A percentile compares a stretch with the other conserved stretches of the same genome.
phyloP scores from a whole-genome alignment of 2,888 invertebrate genomes.

The Archips xylosteana region DNA sequence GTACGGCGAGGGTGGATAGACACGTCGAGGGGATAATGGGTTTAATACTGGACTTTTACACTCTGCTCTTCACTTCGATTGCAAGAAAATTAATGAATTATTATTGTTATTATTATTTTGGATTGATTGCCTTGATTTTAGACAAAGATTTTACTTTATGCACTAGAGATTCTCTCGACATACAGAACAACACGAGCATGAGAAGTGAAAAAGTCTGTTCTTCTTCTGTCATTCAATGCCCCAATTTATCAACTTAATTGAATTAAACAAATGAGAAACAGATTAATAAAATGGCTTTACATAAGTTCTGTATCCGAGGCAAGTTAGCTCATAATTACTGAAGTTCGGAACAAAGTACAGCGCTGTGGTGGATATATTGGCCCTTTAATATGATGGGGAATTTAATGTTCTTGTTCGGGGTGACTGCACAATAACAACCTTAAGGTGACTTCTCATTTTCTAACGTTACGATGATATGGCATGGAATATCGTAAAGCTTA shows the following conservation, averaged over 20 bases:
- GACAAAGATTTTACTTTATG: too few relatives aligned
- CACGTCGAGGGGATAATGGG: too few relatives aligned
- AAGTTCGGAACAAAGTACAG: slow-evolving; percentile 33
- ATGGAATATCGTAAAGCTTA: too few relatives aligned
- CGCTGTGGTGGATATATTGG: slow-evolving; percentile 30
- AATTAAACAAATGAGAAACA: slow-evolving; percentile 9
- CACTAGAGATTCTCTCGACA: too few relatives aligned
- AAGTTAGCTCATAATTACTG: slow-evolving; percentile 38
- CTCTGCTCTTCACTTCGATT: too few relatives aligned
- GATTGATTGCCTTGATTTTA: too few relatives aligned
- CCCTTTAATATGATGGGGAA: slow-evolving; percentile 29
- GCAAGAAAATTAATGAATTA: too few relatives aligned
- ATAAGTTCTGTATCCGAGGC: neutral
- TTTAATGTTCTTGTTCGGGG: slow-evolving; percentile 27
- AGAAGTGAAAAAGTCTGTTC: neutral
- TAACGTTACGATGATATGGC: neutral
- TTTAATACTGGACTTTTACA: too few relatives aligned
- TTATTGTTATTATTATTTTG: too few relatives aligned
- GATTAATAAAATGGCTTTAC: slow-evolving; percentile 17
- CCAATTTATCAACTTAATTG: neutral
- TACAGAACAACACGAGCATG: too few relatives aligned
- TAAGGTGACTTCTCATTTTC: slow-evolving; percentile 1
- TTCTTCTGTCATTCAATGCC: neutral
- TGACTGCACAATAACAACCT: slow-evolving; percentile 22
- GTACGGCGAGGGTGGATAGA: too few relatives aligned